These are phyloP conservation scores for Baccha elongata DNA, from an alignment of 2,888 invertebrate species.

Conservation along the genomic window DNA sequence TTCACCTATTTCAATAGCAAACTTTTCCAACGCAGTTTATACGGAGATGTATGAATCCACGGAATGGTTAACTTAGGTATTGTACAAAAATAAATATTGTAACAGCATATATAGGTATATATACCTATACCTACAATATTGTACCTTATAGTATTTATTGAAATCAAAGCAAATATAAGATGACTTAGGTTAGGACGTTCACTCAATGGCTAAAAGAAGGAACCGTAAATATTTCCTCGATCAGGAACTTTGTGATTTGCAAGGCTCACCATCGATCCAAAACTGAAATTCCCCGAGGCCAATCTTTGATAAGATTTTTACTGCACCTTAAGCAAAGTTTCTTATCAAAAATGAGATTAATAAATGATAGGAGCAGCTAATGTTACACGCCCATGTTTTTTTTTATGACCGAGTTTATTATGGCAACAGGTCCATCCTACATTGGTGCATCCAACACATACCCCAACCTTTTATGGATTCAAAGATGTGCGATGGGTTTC, in stretches of 20 bases:
- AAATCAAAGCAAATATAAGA: conserved; percentile 50
- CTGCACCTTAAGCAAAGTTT: conserved; percentile 80
- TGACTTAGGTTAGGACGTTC: conserved; percentile 30
- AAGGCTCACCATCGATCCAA: conserved; percentile 41
- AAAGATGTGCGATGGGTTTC: conserved; percentile 42
- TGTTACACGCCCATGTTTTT: conserved; percentile 81
- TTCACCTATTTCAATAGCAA: too few species aligned
- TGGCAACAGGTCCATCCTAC: conserved; percentile 73
- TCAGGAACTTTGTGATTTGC: conserved; percentile 47
- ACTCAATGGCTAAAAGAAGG: conserved; percentile 21
- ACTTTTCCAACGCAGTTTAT: too few species aligned
- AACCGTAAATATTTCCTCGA: conserved; percentile 22
- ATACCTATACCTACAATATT: too few species aligned
- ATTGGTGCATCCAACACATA: conserved; percentile 65
- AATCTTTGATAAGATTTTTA: conserved; percentile 80
- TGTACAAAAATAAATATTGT: too few species aligned
- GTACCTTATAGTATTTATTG: too few species aligned
- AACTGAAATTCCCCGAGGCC: conserved; percentile 69
- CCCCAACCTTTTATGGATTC: conserved; percentile 31
- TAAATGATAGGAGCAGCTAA: conserved; percentile 80
- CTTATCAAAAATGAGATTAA: conserved; percentile 77
- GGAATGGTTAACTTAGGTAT: too few species aligned
- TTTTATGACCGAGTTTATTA: conserved; percentile 77
- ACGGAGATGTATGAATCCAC: too few species aligned
- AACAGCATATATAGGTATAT: too few species aligned